Conservation (phyloP, 2,888 invertebrate genomes). For the Dasysyrphus albostriatus region DNA sequence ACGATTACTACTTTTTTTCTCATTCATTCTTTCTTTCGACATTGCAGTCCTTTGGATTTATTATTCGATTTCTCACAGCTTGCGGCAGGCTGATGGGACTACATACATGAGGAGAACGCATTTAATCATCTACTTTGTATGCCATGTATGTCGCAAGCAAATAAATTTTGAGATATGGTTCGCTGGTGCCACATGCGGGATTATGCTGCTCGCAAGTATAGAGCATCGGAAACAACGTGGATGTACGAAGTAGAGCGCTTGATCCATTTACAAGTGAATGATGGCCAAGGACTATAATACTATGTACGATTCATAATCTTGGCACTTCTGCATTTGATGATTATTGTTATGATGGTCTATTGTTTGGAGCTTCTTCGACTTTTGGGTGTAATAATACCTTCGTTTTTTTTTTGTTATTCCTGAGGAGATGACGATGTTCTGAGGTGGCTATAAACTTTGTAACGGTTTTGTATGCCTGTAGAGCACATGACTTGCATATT, state of each 20-base stretch:
- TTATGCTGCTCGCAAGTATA: conserved; percentile 43
- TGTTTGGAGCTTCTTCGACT: conserved; percentile 63
- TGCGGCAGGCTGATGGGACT: not conserved
- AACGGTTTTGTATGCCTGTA: conserved; percentile 43
- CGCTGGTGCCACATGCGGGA: conserved; percentile 66
- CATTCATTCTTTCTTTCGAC: conserved; percentile 1
- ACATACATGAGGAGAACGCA: conserved; percentile 47
- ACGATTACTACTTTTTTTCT: not conserved
- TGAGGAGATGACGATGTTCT: not conserved
- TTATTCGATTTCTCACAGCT: conserved; percentile 68
- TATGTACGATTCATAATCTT: conserved; percentile 63
- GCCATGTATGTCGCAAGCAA: conserved; percentile 68
- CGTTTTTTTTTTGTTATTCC: not conserved
- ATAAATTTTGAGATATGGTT: conserved; percentile 72
- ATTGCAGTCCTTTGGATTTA: conserved; percentile 65
- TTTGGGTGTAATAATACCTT: conserved; percentile 10
- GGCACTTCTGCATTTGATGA: conserved; percentile 72
- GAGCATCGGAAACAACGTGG: conserved; percentile 43
- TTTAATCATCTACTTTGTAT: conserved; percentile 75
- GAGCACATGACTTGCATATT: conserved; percentile 63
- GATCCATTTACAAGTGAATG: conserved; percentile 73
- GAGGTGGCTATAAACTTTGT: conserved; percentile 42
- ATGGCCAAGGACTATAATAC: conserved; percentile 48
- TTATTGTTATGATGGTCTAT: conserved; percentile 72
- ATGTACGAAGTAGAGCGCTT: conserved; percentile 46